Evolutionary conservation across 1,140 invertebrate species (phyloP), one percentile per base, ranked within the genome.

Genomic region (Penaeus japonicus): DNA sequence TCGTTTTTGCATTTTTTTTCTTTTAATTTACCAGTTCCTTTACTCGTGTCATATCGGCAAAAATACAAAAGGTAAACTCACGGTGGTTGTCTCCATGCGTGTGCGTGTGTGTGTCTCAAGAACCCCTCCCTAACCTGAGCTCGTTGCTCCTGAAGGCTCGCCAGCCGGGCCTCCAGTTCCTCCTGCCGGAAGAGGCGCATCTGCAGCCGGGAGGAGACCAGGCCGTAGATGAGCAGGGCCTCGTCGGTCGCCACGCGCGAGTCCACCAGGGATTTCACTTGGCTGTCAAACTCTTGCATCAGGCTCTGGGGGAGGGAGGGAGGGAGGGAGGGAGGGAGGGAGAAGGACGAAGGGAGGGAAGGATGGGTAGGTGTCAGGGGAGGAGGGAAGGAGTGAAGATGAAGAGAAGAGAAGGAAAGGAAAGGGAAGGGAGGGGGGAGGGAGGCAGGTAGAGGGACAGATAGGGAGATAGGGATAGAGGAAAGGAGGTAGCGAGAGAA

Each of bases 271-370:
- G 47, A 30, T 30, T 59, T 54, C 65, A 88, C 87, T 35, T 88
- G 87, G n/a, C 87, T 77, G 87, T 88, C 87, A 18, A 88, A 88
- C 53, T 88, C 87, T 73, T 88, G 87, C 27, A 88, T 80, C 22
- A 88, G 80, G 78, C 27, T 83, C 87, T 88, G 78, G 18, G 53
- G 62, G 53, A 39, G 47, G 12, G 57, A 17, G 32, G n/a, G 18
- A 0, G 15, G 57, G 22, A 20, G 53, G 53, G 20, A 12, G 27
- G 24, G 27, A 24, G 0, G 22, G 32, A 15, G 18, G 39, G 4
- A 10, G 24, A 1, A 55, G 30, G 32, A 12, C 10, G 7, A n/a
- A 85, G 22, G 20, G 53, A 70, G 20, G 4, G 15, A 17, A 20
- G 30, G 62, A 24, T 65, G 22, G 5, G n/a, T 27, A 65, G 62